A percentile compares a stretch with the other conserved stretches of the same genome.
Conservation (phyloP, 2,797 vertebrate genomes). For the Malacoraja senta region DNA sequence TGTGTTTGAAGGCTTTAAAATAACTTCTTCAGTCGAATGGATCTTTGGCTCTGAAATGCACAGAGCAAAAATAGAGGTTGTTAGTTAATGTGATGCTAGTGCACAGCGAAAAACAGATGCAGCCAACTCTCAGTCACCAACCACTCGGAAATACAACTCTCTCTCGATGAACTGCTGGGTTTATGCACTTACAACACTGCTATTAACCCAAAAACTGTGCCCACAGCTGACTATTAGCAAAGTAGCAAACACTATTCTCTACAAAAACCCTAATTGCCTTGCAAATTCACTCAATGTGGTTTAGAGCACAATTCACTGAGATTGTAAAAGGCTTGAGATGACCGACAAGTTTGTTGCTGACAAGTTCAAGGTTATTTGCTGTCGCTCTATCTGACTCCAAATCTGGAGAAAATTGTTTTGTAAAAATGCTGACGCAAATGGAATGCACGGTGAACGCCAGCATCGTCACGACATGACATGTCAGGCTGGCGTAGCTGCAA, state of each 20-base stretch:
- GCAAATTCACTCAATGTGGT: too few species aligned
- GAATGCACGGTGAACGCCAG: not conserved
- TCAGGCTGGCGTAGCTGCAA: not conserved
- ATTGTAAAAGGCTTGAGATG: not conserved
- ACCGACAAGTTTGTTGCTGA: not conserved
- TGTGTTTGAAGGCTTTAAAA: conserved; percentile 54
- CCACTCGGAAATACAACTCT: conserved; percentile 2
- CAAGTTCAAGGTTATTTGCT: not conserved
- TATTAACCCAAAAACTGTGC: not conserved
- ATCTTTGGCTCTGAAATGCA: conserved; percentile 86
- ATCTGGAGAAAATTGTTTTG: not conserved
- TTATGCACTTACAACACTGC: not conserved
- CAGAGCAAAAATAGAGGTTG: not conserved
- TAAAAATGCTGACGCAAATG: not conserved
- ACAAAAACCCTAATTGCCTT: not conserved
- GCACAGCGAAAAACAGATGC: not conserved
- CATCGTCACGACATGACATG: not conserved
- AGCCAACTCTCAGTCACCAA: not conserved
- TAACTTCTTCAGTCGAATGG: conserved; percentile 75
- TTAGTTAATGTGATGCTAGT: not conserved
- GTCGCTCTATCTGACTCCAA: not conserved
- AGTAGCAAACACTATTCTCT: not conserved
- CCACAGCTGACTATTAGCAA: not conserved
- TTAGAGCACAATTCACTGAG: not conserved
- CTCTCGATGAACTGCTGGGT: not conserved